Conservation (phyloP, 2,113 vertebrate genomes). For the Natator depressus region DNA sequence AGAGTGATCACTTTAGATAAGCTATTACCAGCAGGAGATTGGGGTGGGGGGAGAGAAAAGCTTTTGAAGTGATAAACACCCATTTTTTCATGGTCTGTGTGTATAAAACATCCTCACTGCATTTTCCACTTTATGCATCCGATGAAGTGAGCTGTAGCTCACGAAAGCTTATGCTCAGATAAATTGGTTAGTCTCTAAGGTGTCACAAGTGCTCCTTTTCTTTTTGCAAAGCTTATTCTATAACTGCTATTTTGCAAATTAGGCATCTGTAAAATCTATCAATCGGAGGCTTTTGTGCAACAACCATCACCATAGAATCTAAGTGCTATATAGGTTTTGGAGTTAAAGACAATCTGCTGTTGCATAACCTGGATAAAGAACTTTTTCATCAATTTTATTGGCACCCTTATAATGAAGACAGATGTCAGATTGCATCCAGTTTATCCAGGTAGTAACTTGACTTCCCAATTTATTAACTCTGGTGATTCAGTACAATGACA, state of each 20-base stretch:
- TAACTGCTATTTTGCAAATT: slow-evolving; percentile 16
- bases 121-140: no score
- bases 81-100: no score
- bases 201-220: no score
- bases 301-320: not conserved
- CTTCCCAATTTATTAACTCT: slow-evolving; percentile 75
- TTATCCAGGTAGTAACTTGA: slow-evolving; percentile 68
- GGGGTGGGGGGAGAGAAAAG: no score
- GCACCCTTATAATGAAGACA: slow-evolving; percentile 65
- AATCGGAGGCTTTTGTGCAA: not conserved
- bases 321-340: not conserved
- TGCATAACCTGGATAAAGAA: not conserved
- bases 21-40: no score
- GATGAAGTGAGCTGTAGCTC: no score
- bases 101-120: no score
- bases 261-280: not conserved
- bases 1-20: no score
- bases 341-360: not conserved
- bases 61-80: no score
- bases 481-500: slow-evolving; percentile 72
- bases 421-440: slow-evolving; percentile 52
- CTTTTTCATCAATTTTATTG: slow-evolving; percentile 35
- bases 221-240: slow-evolving; percentile 22
- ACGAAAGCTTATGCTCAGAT: no score
- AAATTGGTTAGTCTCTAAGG: no score